phyloP scores from a whole-genome alignment of 2,797 vertebrate genomes.

The Trachops cirrhosus region DNA sequence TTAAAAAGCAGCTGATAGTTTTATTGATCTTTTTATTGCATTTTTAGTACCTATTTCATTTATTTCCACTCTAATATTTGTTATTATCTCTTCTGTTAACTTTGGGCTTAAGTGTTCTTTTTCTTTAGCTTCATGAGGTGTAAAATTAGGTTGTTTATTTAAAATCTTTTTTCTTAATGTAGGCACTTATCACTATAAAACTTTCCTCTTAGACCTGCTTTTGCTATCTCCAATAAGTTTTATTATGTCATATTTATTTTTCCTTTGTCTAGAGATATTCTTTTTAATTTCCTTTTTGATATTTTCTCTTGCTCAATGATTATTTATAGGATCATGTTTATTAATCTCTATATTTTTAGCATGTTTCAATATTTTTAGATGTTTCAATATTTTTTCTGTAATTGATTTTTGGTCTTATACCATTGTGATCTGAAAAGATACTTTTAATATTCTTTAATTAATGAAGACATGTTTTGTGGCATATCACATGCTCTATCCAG shows the following conservation, averaged over 20 bases:
- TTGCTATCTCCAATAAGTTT: neutral
- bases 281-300: neutral
- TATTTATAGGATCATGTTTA: neutral
- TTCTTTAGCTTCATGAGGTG: neutral
- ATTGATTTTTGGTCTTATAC: neutral
- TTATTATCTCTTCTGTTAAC: neutral
- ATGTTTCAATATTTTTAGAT: neutral
- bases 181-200: neutral
- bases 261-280: neutral
- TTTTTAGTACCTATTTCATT: neutral
- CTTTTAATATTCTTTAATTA: neutral
- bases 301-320: neutral
- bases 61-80: neutral
- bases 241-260: neutral
- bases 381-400: neutral
- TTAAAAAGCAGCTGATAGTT: neutral
- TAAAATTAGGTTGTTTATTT: neutral
- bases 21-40: neutral
- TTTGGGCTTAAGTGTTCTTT: neutral
- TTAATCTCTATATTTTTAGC: neutral
- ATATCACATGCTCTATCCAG: neutral
- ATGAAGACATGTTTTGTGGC: neutral
- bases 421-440: neutral
- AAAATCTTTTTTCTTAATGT: neutral
- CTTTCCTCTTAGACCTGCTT: neutral